Percentiles rank a stretch among this genome's conserved stretches.
Conservation (phyloP, 2,888 invertebrate genomes). For the Automeris io region DNA sequence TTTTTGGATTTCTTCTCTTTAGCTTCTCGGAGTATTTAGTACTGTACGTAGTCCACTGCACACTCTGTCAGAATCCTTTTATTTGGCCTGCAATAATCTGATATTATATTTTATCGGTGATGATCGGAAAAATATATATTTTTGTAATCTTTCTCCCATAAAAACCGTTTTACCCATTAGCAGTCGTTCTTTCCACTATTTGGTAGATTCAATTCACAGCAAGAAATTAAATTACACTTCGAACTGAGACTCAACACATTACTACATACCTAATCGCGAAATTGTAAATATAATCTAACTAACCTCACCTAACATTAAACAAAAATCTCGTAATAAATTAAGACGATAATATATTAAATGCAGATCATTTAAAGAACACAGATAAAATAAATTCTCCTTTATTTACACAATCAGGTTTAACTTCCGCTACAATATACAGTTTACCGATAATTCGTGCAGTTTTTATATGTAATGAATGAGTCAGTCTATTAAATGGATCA, state of each 20-base stretch:
- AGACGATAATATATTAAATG: not conserved
- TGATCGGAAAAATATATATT: too few relatives aligned
- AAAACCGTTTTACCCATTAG: too few relatives aligned
- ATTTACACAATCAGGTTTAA: conserved; percentile 5
- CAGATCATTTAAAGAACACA: not conserved
- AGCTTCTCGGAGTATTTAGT: too few relatives aligned
- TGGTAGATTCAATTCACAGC: not conserved
- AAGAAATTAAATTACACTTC: not conserved
- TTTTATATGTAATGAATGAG: conserved; percentile 7
- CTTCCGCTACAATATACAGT: conserved; percentile 5
- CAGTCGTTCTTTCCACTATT: too few relatives aligned
- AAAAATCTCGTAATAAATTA: not conserved
- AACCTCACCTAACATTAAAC: not conserved
- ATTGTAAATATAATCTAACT: not conserved
- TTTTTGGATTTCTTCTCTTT: too few relatives aligned
- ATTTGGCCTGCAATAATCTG: too few relatives aligned
- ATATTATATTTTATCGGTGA: too few relatives aligned
- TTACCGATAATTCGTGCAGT: not conserved
- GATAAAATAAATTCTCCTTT: not conserved
- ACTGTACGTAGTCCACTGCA: too few relatives aligned
- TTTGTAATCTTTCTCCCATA: too few relatives aligned
- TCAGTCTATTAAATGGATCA: conserved; percentile 9
- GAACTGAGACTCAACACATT: not conserved
- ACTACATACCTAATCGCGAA: too few relatives aligned
- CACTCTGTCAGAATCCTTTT: too few relatives aligned